Evolutionary conservation across 30 jellyfish, hydroid and myxozoan genomes (phyloP).

Genomic region (Chironex yamaguchii): DNA sequence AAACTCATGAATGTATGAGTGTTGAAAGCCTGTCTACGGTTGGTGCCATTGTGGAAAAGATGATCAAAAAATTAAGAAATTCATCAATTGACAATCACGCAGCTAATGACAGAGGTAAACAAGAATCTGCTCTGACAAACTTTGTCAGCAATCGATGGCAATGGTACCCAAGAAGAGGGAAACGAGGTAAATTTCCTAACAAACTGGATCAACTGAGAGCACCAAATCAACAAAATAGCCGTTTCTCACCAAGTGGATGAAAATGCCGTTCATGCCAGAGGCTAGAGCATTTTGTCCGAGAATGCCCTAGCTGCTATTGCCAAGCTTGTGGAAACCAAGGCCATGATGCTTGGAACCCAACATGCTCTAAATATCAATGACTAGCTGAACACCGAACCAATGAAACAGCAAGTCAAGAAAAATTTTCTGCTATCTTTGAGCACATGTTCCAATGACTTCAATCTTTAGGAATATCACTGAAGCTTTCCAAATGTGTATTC

Average conservation of each 20-base stretch:
- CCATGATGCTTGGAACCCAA: conserved; percentile 49
- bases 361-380: too few relatives aligned
- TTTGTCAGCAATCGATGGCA: not conserved
- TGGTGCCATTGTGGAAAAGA: not conserved
- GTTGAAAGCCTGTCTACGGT: not conserved
- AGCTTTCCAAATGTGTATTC: too few relatives aligned
- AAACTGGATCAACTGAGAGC: not conserved
- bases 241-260: conserved; percentile 13
- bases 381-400: too few relatives aligned
- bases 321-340: conserved; percentile 56
- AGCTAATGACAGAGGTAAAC: not conserved
- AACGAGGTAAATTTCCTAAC: not conserved
- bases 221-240: not conserved
- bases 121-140: conserved; percentile 16
- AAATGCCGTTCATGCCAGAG: conserved; percentile 51
- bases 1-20: not conserved
- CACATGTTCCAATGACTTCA: too few relatives aligned
- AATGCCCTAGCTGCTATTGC: conserved; percentile 49
- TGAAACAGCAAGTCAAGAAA: too few relatives aligned
- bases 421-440: too few relatives aligned
- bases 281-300: conserved; percentile 57
- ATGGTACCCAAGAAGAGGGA: not conserved
- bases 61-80: not conserved
- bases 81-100: not conserved
- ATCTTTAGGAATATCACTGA: too few relatives aligned